Base-by-base conservation (phyloP, 1,140 invertebrate genomes). In the Sinella curviseta region DNA sequence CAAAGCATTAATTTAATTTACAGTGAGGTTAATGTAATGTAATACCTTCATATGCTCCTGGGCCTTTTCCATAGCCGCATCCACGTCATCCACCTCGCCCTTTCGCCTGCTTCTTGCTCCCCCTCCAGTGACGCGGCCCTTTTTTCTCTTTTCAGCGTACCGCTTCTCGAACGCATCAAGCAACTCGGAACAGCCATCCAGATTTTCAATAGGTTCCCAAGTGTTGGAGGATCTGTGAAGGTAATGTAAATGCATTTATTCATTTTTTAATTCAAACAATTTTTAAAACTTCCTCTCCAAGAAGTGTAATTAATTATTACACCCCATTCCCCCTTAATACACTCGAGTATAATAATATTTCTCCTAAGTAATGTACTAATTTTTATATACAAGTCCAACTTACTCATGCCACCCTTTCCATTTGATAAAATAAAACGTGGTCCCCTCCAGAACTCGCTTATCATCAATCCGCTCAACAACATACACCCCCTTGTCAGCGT, bases 371-470 rank as follows among this genome's bases (percentile, higher is more conserved):
- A 48, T 48, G 39, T 48, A 48, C 39, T 48, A 48, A 48, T 48
- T 48, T 48, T 48, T 12, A 48, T 48, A 20, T 48, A n/a, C n/a
- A 12, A 48, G 39, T 14, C 24, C 39, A 48, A 65, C 57, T 65
- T n/a, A 65, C 57, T 65, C 57, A n/a, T 16, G 4, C 57, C 57
- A 65, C 24, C 57, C 57, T 65, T 65, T 65, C 57, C 57, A 65
- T n/a, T 65, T 65, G 26, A 65, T 65, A 16, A 16, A 65, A n/a
- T 65, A 65, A 26, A 17, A 65, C 4, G 57, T 16, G 24, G 4
- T 65, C 24, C 57, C 57, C 8, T 65, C 57, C 8, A 48, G 20
- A 4, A 8, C 24, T 26, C 24, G 14, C 24, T 65, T 65, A 4
- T 26, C 57, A 26, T n/a, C 16, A n/a, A 65, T 65, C 24, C 26